Conservation (phyloP, 2,888 invertebrate species). For the Mycogona germanica region DNA sequence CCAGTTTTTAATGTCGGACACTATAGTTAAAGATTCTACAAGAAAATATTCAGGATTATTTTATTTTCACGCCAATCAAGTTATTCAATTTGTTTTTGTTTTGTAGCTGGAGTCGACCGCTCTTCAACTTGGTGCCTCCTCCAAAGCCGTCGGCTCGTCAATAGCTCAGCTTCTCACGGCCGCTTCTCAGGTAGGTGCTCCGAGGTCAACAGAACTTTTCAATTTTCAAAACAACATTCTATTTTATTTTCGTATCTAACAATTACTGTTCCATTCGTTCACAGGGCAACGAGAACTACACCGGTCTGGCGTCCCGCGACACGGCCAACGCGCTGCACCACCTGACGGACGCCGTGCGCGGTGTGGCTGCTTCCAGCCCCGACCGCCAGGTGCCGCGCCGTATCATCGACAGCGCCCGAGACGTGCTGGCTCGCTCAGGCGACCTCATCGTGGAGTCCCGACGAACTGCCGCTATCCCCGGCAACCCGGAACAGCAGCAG, state of each 20-base stretch:
- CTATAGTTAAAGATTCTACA: not conserved
- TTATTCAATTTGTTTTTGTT: not conserved
- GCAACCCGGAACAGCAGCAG: slow-evolving; percentile 44
- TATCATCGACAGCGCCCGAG: slow-evolving; percentile 48
- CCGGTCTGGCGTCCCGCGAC: slow-evolving; percentile 66
- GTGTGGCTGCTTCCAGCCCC: slow-evolving; percentile 57
- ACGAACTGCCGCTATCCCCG: slow-evolving; percentile 53
- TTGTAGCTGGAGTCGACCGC: slow-evolving; percentile 44
- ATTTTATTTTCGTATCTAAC: not conserved
- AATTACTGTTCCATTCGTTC: not conserved
- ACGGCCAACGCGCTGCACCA: slow-evolving; percentile 63
- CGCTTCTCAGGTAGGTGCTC: slow-evolving; percentile 47
- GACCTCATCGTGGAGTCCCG: slow-evolving; percentile 70
- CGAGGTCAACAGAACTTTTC: not conserved
- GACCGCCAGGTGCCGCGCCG: slow-evolving; percentile 43
- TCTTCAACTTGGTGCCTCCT: slow-evolving; percentile 45
- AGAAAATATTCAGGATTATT: not conserved
- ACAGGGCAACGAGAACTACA: slow-evolving; percentile 59
- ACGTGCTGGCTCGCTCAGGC: slow-evolving; percentile 65
- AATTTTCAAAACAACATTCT: not conserved
- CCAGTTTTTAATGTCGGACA: not conserved
- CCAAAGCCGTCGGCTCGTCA: slow-evolving; percentile 66
- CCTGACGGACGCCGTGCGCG: slow-evolving; percentile 59
- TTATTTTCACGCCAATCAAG: not conserved
- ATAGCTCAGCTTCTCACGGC: slow-evolving; percentile 78